Percentiles rank a stretch among this genome's conserved stretches.
Evolutionary conservation across 2,113 vertebrate species (phyloP).

Genomic region (Tautogolabrus adspersus): DNA sequence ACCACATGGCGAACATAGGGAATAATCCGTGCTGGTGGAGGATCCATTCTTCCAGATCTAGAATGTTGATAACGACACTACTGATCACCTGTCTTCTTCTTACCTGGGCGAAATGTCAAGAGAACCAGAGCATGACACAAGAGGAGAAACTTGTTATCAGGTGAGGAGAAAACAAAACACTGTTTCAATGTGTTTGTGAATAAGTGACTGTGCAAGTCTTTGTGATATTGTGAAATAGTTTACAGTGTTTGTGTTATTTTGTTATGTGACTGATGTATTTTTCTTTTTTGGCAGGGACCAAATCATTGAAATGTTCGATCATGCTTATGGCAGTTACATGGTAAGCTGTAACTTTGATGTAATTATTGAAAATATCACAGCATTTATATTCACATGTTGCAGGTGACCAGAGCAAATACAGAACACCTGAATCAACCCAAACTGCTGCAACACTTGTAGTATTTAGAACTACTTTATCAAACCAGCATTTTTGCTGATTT

Average conservation of each 20-base stretch:
- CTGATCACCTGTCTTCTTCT: slow-evolving; percentile 66
- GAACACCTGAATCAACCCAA: not conserved
- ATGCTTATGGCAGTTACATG: slow-evolving; percentile 88
- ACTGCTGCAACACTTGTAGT: too few relatives aligned
- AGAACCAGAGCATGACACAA: slow-evolving; percentile 78
- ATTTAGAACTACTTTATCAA: too few relatives aligned
- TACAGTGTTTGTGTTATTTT: not conserved
- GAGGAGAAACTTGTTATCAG: slow-evolving; percentile 83
- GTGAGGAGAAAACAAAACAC: slow-evolving; percentile 45
- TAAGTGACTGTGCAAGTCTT: not conserved
- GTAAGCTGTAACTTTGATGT: slow-evolving; percentile 65
- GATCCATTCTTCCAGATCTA: slow-evolving; percentile 1
- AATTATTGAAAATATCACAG: not conserved
- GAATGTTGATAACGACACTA: slow-evolving; percentile 63
- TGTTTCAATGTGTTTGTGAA: not conserved
- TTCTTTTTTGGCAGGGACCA: slow-evolving; percentile 77
- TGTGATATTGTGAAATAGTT: not conserved
- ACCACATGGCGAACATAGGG: slow-evolving; percentile 9
- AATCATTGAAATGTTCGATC: slow-evolving; percentile 88
- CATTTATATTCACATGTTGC: slow-evolving; percentile 6
- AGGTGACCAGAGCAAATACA: not conserved
- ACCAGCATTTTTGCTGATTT: too few relatives aligned
- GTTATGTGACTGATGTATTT: not conserved
- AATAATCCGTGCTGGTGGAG: slow-evolving; percentile 3
- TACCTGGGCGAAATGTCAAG: slow-evolving; percentile 69